These are phyloP conservation scores for Stegastes partitus DNA, from an alignment of 2,113 vertebrate species.

Conservation along the genomic window DNA sequence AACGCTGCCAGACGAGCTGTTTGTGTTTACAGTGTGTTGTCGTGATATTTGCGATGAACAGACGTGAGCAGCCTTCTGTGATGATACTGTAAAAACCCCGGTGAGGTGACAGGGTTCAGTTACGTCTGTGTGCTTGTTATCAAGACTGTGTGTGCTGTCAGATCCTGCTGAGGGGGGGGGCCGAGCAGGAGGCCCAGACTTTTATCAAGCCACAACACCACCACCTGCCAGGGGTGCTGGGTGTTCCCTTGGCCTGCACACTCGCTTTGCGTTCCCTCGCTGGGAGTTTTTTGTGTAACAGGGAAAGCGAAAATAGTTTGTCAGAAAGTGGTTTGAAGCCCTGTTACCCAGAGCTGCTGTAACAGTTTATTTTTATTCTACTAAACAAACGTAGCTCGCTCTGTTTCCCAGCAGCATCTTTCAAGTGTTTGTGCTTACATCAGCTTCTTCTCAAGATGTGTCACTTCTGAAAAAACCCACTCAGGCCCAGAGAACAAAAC, in stretches of 20 bases:
- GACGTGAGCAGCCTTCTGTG: constrained; percentile 12
- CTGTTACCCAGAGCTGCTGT: background rate
- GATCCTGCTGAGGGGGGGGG: constrained; percentile 15
- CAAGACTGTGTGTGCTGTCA: constrained; percentile 47
- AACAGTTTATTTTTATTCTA: background rate
- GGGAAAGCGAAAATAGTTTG: background rate
- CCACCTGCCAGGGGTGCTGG: constrained; percentile 69
- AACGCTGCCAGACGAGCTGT: background rate
- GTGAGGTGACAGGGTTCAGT: constrained; percentile 44
- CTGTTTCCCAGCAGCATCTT: constrained; percentile 41
- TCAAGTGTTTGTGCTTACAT: constrained; percentile 58
- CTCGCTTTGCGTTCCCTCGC: background rate
- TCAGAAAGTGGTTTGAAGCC: constrained; percentile 12
- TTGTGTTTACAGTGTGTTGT: background rate
- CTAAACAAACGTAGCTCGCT: constrained; percentile 46
- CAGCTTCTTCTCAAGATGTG: constrained; percentile 54
- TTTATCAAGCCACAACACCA: constrained; percentile 80
- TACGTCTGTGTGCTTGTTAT: constrained; percentile 55
- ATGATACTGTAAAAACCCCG: constrained; percentile 15
- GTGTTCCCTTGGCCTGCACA: constrained; percentile 54
- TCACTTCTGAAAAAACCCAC: constrained; percentile 40
- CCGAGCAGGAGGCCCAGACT: constrained; percentile 60
- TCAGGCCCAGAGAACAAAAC: constrained; percentile 13
- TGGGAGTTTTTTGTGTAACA: background rate
- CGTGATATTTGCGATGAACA: constrained; percentile 3